Evolutionary conservation across 2,797 vertebrate species (phyloP).

Genomic region (Serranus cabrilla): DNA sequence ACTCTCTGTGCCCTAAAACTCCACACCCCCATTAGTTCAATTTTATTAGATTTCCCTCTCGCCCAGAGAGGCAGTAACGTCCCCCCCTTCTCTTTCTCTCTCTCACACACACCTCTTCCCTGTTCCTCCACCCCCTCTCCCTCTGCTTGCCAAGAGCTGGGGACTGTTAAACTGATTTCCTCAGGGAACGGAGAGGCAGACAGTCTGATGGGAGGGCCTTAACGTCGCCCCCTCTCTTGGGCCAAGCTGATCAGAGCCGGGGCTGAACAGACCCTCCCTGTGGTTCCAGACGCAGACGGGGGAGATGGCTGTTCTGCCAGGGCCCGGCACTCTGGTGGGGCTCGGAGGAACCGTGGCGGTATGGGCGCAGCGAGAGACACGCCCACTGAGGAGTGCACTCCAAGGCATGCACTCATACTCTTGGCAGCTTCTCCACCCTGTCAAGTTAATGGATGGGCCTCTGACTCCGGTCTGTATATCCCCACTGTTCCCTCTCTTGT

Average conservation of each 20-base stretch:
- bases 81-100: slow-evolving; percentile 34
- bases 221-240: slow-evolving; percentile 73
- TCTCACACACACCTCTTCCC: slow-evolving; percentile 60
- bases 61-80: slow-evolving; percentile 83
- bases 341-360: slow-evolving; percentile 62
- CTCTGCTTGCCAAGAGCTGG: slow-evolving; percentile 82
- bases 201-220: slow-evolving; percentile 82
- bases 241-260: slow-evolving; percentile 61
- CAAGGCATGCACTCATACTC: slow-evolving; percentile 82
- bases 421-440: slow-evolving; percentile 82
- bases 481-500: slow-evolving; percentile 81
- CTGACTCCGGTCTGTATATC: slow-evolving; percentile 81
- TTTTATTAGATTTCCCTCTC: slow-evolving; percentile 87
- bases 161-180: slow-evolving; percentile 90
- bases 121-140: slow-evolving; percentile 65
- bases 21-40: slow-evolving; percentile 83
- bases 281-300: slow-evolving; percentile 64
- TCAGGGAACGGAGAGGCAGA: slow-evolving; percentile 83
- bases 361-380: slow-evolving; percentile 70
- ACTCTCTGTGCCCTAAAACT: slow-evolving; percentile 78
- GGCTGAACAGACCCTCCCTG: slow-evolving; percentile 59
- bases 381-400: slow-evolving; percentile 73
- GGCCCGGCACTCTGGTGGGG: slow-evolving; percentile 63
- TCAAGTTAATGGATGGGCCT: slow-evolving; percentile 85
- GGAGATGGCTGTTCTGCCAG: slow-evolving; percentile 71